Base-by-base conservation (phyloP, 2,797 vertebrate genomes). In the Protonibea diacanthus region DNA sequence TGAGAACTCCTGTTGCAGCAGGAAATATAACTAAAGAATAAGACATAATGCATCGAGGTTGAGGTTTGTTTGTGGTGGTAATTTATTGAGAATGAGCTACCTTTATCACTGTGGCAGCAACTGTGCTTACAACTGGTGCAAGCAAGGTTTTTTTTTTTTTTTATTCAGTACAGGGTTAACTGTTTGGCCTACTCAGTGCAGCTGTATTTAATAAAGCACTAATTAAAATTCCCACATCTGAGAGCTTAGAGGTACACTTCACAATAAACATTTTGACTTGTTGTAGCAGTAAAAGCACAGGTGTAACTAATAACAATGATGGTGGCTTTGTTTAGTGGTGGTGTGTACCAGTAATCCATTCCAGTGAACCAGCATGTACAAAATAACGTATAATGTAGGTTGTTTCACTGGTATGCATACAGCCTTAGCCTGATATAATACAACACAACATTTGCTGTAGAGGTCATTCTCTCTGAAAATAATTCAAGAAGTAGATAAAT, bases 171-270 rank as follows among this genome's bases (percentile, higher is more conserved):
- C 15, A n/a, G 20, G 52, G 0, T 77, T 57, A 56, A 57, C 42
- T 15, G 14, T 12, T 64, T 63, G 45, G 38, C 15, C 12, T 21
- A 6, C 33, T 42, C 29, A 56, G 11, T 44, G 17, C 49, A 76
- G 13, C 62, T 81, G 62, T 51, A 27, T 67, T 66, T 51, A 14
- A 51, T 64, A 64, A 65, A 66, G 40, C 13, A 40, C 40, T n/a
- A 17, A 58, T 66, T 12, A 38, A 69, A 48, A 53, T 25, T 56
- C 44, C 23, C 6, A 61, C 20, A 4, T 64, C 25, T 59, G 13
- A 72, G 56, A 38, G 58, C 12, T 63, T 69, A n/a, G 44, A 29
- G 52, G 12, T 47, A 15, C 64, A 51, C 21, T 73, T 47, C 13
- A 25, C 21, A 27, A 2, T 12, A 59, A 52, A 29, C 18, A 40